Conservation (phyloP, 2,888 invertebrate genomes). For the Eutolmus rufibarbis region DNA sequence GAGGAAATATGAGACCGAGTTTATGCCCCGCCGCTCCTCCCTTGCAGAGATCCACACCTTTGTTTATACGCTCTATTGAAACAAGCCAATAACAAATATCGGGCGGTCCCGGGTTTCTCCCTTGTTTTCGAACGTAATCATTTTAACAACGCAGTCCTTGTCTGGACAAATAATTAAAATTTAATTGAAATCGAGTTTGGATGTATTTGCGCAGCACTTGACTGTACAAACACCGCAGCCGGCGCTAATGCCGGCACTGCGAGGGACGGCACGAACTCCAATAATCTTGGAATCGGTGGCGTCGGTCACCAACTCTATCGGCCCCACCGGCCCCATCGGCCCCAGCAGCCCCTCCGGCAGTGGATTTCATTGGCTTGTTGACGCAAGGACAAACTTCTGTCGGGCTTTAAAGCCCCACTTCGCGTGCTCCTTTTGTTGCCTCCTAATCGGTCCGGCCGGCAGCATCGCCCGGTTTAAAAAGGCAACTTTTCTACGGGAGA, state of each 20-base stretch:
- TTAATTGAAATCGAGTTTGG: slow-evolving; percentile 32
- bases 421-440: neutral
- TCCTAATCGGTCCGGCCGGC: neutral
- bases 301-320: neutral
- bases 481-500: neutral
- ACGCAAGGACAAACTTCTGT: neutral
- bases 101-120: neutral
- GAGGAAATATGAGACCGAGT: neutral
- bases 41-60: neutral
- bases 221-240: neutral
- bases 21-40: neutral
- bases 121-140: slow-evolving; percentile 5
- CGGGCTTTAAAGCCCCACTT: neutral
- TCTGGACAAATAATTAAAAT: slow-evolving; percentile 38
- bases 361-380: slow-evolving; percentile 17
- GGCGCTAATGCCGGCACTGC: neutral
- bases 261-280: neutral
- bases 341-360: neutral
- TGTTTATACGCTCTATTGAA: neutral
- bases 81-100: neutral
- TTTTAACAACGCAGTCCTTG: slow-evolving; percentile 20
- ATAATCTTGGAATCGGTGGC: slow-evolving; percentile 2
- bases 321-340: neutral
- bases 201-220: slow-evolving; percentile 35
- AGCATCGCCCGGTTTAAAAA: neutral